phyloP scores from a whole-genome alignment of 2,113 vertebrate species.

The Notechis scutatus region DNA sequence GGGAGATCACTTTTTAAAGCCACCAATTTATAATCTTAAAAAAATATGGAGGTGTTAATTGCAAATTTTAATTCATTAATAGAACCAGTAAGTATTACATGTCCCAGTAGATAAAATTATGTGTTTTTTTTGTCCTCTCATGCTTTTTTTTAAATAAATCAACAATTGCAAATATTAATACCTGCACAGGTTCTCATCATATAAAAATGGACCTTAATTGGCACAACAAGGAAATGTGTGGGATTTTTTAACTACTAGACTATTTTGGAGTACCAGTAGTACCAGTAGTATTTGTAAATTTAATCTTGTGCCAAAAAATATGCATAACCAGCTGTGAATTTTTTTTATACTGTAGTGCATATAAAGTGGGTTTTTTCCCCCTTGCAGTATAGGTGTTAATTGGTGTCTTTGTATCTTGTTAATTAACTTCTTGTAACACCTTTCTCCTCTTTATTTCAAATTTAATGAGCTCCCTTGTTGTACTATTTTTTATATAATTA shows the following conservation, averaged over 20 bases:
- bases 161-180: slow-evolving; percentile 50
- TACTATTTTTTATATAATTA: slow-evolving; percentile 74
- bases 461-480: slow-evolving; percentile 76
- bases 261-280: slow-evolving; percentile 45
- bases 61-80: slow-evolving; percentile 46
- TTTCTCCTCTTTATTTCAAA: slow-evolving; percentile 68
- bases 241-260: slow-evolving; percentile 24
- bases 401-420: slow-evolving; percentile 79
- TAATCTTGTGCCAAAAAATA: slow-evolving; percentile 59
- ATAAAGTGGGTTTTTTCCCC: slow-evolving; percentile 49
- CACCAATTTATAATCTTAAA: slow-evolving; percentile 35
- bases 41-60: slow-evolving; percentile 52
- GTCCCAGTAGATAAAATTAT: slow-evolving; percentile 35
- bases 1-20: background rate
- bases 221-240: slow-evolving; percentile 18
- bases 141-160: slow-evolving; percentile 35
- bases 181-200: slow-evolving; percentile 35
- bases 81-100: slow-evolving; percentile 22
- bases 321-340: slow-evolving; percentile 69
- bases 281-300: slow-evolving; percentile 54
- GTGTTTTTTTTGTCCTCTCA: slow-evolving; percentile 39
- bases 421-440: slow-evolving; percentile 80
- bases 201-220: slow-evolving; percentile 40
- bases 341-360: slow-evolving; percentile 56
- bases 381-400: slow-evolving; percentile 80